phyloP scores from a whole-genome alignment of 2,888 invertebrate genomes.

The Drosophila austrosaltans region DNA sequence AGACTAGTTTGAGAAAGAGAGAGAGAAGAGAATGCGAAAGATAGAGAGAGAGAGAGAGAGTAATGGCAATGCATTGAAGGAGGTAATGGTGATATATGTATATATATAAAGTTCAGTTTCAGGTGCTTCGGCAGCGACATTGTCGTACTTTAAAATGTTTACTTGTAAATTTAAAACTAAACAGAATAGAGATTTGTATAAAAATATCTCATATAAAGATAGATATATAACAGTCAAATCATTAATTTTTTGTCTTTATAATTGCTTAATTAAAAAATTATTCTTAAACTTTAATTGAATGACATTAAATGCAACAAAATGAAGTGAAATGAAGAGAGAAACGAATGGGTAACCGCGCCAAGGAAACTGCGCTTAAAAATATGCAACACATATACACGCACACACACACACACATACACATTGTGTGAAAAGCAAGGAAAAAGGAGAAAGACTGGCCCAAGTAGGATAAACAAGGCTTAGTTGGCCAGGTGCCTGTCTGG shows the following conservation, averaged over 20 bases:
- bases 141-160: neutral
- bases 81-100: neutral
- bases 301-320: neutral
- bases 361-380: slow-evolving; percentile 4
- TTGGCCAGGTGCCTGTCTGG: slow-evolving; percentile 42
- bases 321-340: neutral
- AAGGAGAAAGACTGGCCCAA: neutral
- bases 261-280: too few species aligned
- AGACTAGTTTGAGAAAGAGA: neutral
- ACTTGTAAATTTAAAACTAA: neutral
- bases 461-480: slow-evolving; percentile 52
- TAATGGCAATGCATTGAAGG: neutral
- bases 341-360: neutral
- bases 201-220: neutral
- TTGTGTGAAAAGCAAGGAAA: neutral
- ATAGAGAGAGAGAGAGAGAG: neutral
- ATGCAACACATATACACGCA: neutral
- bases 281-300: neutral
- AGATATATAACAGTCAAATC: too few species aligned
- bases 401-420: neutral
- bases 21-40: neutral
- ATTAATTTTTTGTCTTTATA: too few species aligned
- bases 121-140: neutral
- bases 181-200: neutral
- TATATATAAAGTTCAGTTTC: neutral